Percentiles rank a stretch among this genome's conserved stretches.
Conservation (phyloP, 2,113 vertebrate species). For the Xenotilapia caudafasciata region DNA sequence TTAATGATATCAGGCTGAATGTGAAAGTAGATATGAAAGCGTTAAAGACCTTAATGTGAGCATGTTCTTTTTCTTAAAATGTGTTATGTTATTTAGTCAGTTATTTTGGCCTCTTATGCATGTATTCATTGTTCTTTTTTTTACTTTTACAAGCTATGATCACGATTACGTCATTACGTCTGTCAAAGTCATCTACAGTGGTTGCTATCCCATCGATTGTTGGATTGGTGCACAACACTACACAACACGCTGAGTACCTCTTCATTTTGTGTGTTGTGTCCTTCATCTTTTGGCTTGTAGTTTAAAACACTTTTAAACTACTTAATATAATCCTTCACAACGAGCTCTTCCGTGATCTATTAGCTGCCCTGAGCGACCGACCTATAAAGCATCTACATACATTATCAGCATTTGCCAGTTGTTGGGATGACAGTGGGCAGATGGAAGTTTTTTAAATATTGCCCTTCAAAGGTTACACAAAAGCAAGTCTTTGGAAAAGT, state of each 20-base stretch:
- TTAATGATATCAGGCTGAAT: neutral
- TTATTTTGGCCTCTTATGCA: neutral
- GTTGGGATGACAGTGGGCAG: neutral
- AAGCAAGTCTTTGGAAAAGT: neutral
- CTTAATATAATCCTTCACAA: neutral
- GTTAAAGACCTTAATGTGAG: neutral
- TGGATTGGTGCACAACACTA: neutral
- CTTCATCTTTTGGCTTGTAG: neutral
- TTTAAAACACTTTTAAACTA: neutral
- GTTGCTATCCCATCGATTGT: neutral
- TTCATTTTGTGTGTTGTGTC: neutral
- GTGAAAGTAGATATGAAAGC: neutral
- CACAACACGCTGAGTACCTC: neutral
- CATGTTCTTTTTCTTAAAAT: neutral
- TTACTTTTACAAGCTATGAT: neutral
- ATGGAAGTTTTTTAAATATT: neutral
- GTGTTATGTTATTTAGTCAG: neutral
- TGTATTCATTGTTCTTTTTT: neutral
- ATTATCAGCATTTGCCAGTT: neutral
- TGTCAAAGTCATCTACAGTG: neutral
- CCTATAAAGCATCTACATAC: neutral
- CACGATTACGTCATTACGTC: neutral
- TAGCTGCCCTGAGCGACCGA: too few species aligned
- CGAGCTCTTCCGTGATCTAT: rapidly evolving
- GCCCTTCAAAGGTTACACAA: neutral